Base-by-base conservation (phyloP, 2,888 invertebrate species). In the Carcina quercana region DNA sequence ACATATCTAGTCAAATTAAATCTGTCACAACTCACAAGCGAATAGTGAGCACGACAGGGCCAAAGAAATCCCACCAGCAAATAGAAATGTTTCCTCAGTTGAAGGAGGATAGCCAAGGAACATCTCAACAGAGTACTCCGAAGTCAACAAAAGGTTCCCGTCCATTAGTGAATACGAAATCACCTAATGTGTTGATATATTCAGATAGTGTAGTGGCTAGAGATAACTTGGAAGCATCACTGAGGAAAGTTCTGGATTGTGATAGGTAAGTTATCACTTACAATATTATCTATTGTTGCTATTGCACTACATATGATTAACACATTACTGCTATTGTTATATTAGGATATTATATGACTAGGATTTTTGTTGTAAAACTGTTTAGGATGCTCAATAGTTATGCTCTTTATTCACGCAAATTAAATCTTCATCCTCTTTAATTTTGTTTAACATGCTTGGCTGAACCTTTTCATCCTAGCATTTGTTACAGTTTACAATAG, bases 111-210 rank as follows among this genome's bases (percentile, higher is more conserved):
- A 45, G 47, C 13, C 43, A 65, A 53, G 32, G 51, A 6, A 63
- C 68, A 6, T 66, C 69, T 26, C 68, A 63, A 26, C 59, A 67
- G 40, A 59, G 59, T 40, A 71, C 68, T 21, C 67, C 71, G 20
- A 82, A 80, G 59, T 79, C 80, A 50, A 53, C 54, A 26, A 79
- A 75, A 60, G 67, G 66, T 59, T 70, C 69, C 79, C 83, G 83
- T 80, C 83, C 83, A 78, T 68, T 83, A 80, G 65, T 80, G 32
- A 83, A 80, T 53, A 79, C 86, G 2, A 93, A 93, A 65, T 93
- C 94, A 27, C 91, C 92, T 2, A 94, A 93, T 75, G 88, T 94
- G 52, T 80, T 94, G 38, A 91, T 94, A 45, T 94, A 91, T 67
- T 91, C 93, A 2, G 94, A 94, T 65, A 93, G 92, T 66, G 66